Evolutionary conservation across 2,113 vertebrate species (phyloP), one percentile per base, ranked within the genome.

Genomic region (Dissostichus mawsoni): DNA sequence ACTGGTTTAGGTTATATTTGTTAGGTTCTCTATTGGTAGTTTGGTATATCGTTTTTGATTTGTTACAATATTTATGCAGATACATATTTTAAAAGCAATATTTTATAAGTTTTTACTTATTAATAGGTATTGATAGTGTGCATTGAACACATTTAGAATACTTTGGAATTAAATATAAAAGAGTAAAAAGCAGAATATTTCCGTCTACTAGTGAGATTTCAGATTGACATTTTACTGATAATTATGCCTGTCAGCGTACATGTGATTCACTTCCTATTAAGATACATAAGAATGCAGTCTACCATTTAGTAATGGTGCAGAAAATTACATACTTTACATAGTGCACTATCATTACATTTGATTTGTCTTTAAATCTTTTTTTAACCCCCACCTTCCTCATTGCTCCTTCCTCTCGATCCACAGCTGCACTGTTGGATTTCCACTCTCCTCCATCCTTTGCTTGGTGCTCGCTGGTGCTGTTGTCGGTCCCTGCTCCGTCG

Each of bases 401-500:
- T 41, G 93, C 82, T 14, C 90, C 89, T 76, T 97, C 97, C 83
- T 97, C 96, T 0, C 89, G 90, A 78, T 95, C 94, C 0, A 74
- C 73, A 0, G 90, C 84, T 0, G 94, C 82, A 11, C 93, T 87
- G 3, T 94, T 95, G 52, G 89, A 92, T 59, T 96, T 98, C 90
- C 94, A 92, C 90, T 93, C 59, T 94, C 95, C 76, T 23, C 90
- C 94, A 0, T 96, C 93, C 75, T 96, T 94, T 89, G 78, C 93
- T 58, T 94, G 91, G 17, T 95, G 94, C 29, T 96, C 96, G 1
- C 91, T 90, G 10, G 94, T 92, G 57, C 93, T 95, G 89, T 95
- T 96, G 87, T 95, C 96, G 64, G 93, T 90, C 20, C 89, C 7
- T 78, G 0, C 0, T 85, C 93, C 95, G 0, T 94, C 95, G 14